phyloP scores from a whole-genome alignment of 2,888 invertebrate species.

The Nomada ruficornis region DNA sequence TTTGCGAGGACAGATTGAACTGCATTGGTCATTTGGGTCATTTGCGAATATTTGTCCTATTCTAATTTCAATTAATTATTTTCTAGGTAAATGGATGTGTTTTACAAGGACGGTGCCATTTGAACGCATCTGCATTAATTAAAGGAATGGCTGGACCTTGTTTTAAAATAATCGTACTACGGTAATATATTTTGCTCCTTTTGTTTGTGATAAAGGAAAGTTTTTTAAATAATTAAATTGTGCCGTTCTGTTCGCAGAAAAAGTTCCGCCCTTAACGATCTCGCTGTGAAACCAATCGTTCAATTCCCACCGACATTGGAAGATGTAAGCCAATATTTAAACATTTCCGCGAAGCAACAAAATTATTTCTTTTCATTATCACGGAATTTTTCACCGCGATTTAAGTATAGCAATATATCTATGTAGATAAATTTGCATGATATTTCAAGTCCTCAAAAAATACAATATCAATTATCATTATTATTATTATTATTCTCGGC shows the following conservation, averaged over 20 bases:
- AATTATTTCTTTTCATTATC: no score
- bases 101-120: slow-evolving; percentile 96
- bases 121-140: slow-evolving; percentile 98
- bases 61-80: background rate
- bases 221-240: background rate
- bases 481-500: no score
- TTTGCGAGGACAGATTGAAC: no score
- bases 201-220: no score
- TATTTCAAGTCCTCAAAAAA: background rate
- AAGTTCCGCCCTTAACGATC: slow-evolving; percentile 90
- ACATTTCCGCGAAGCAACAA: background rate
- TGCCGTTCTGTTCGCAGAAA: slow-evolving; percentile 85
- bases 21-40: background rate
- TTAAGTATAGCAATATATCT: no score
- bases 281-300: slow-evolving; percentile 95
- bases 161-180: slow-evolving; percentile 93
- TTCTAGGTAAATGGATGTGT: slow-evolving; percentile 96
- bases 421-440: background rate
- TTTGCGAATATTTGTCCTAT: background rate
- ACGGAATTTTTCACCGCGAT: no score
- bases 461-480: no score
- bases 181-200: slow-evolving; percentile 86
- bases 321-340: slow-evolving; percentile 87
- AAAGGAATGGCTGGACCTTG: slow-evolving; percentile 93
- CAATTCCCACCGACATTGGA: slow-evolving; percentile 94